These are phyloP conservation scores for Drosophila leontia DNA, from an alignment of 1,140 invertebrate genomes.

Conservation along the genomic window DNA sequence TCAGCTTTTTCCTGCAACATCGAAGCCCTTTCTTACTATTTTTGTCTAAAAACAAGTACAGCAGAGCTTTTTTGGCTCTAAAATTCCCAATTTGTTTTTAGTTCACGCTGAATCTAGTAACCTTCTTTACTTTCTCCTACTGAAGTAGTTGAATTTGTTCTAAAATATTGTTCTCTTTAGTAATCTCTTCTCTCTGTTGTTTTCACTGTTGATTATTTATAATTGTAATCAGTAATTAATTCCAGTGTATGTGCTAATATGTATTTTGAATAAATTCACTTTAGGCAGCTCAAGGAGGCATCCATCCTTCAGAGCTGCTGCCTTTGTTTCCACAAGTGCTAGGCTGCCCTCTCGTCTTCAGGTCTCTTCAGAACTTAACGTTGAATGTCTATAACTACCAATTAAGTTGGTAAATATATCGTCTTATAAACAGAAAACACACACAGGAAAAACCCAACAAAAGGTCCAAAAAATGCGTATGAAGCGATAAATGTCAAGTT, in stretches of 20 bases:
- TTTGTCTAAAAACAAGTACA: too few relatives aligned
- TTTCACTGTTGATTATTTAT: too few relatives aligned
- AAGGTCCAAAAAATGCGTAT: conserved; percentile 53
- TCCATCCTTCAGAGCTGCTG: conserved; percentile 27
- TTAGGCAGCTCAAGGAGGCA: neutral
- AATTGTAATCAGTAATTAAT: too few relatives aligned
- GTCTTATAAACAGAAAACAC: conserved; percentile 46
- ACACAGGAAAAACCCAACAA: neutral
- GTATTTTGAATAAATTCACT: conserved; percentile 24
- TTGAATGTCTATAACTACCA: conserved; percentile 74
- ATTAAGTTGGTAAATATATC: conserved; percentile 77
- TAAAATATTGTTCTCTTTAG: too few relatives aligned
- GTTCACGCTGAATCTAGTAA: too few relatives aligned
- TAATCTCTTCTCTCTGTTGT: too few relatives aligned
- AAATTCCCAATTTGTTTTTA: too few relatives aligned
- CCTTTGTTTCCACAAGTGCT: conserved; percentile 28
- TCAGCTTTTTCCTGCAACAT: too few relatives aligned
- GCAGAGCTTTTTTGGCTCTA: too few relatives aligned
- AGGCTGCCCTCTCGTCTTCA: neutral
- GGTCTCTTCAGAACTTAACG: conserved; percentile 31
- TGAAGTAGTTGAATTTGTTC: too few relatives aligned
- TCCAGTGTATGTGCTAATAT: neutral
- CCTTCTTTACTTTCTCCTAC: too few relatives aligned
- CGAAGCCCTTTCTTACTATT: too few relatives aligned
- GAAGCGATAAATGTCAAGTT: conserved; percentile 81